phyloP scores from a whole-genome alignment of 2,113 vertebrate species.

The Gopherus evgoodei region DNA sequence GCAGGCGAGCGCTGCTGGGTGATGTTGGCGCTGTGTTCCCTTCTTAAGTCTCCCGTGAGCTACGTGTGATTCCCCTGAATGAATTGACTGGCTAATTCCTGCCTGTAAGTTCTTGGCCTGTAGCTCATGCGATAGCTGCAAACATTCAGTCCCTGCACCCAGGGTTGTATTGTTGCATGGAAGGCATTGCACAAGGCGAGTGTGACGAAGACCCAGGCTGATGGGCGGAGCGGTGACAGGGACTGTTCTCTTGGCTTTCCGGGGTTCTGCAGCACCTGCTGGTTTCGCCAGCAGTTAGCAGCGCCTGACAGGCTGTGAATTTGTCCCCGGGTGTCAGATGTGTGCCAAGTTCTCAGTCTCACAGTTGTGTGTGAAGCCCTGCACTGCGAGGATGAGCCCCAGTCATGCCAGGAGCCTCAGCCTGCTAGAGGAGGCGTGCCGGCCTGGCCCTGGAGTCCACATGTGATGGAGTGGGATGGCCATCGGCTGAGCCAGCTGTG shows the following conservation, averaged over 20 bases:
- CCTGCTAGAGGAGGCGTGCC: background rate
- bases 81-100: background rate
- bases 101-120: background rate
- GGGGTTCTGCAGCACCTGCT: accelerated
- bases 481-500: background rate
- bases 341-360: background rate
- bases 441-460: background rate
- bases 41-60: background rate
- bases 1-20: background rate
- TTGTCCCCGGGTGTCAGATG: background rate
- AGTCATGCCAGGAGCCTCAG: background rate
- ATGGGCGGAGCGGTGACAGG: background rate
- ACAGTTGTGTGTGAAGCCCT: background rate
- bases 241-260: accelerated
- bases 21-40: background rate
- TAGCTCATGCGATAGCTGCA: background rate
- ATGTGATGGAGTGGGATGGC: background rate
- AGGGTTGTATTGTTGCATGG: background rate
- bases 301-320: background rate
- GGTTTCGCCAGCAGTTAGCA: background rate
- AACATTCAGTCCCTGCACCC: accelerated
- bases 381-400: background rate
- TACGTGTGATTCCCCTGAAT: background rate
- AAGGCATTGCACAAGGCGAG: accelerated
- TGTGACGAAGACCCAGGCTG: background rate